Evolutionary conservation across 2,797 vertebrate species (phyloP), one percentile per base, ranked within the genome.

Genomic region (Hydrolagus colliei): DNA sequence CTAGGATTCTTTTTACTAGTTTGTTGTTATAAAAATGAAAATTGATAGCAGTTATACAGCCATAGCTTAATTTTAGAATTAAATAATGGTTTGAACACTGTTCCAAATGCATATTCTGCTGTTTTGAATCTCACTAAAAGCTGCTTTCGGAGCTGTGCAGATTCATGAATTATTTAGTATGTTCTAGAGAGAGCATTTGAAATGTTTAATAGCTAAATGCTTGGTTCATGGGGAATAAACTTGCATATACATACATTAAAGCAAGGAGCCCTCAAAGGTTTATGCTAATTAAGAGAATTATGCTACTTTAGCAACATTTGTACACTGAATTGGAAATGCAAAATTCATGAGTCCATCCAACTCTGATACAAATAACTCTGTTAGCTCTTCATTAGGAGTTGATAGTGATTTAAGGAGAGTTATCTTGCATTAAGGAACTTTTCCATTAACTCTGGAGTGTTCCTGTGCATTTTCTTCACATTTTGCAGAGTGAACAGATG

Each of bases 241-340:
- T 84, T 84, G 79, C 79, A 84, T 84, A 84, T 71, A 84, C 79
- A 84, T 84, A 84, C 63, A 84, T 84, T 84, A 84, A 84, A 84
- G 87, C 89, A 89, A 87, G 88, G 88, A 91, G 90, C 88, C 91
- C 91, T 91, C 90, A 88, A 86, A 91, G 92, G 88, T 91, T 87
- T 90, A 88, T 86, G 86, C 87, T 92, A 88, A 91, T 90, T 88
- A 91, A 88, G 87, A 90, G 87, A 88, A 89, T 89, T 84, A 84
- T 84, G 79, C 79, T 84, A 84, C 79, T 84, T 84, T 84, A 84
- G 79, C 79, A 84, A 84, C 79, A 84, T 84, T 84, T 84, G 79
- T 68, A 84, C 41, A 84, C 79, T 68, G 79, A 84, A 84, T 68
- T 84, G 79, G 79, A 84, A 84, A 84, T 84, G 65, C 79, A 84